Conservation (phyloP, 2,888 invertebrate genomes). For the Andrena chrysosceles region DNA sequence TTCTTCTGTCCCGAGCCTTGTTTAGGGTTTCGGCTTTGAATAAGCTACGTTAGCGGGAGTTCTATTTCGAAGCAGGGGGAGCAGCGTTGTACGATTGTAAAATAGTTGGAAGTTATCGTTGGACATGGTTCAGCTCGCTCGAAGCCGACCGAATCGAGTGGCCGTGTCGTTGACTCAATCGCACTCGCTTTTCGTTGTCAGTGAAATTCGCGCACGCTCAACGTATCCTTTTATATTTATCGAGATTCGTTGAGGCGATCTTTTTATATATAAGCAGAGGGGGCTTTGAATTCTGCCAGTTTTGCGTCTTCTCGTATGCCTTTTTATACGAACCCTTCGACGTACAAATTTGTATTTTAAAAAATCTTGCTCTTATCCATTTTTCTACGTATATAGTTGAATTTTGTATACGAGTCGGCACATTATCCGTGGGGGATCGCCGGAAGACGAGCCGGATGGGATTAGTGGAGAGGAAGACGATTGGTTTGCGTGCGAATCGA, state of each 20-base stretch:
- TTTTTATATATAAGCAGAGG: constrained; percentile 34
- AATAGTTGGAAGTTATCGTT: constrained; percentile 43
- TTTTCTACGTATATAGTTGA: constrained; percentile 15
- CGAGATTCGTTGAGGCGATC: constrained; percentile 37
- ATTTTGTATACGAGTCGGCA: neutral
- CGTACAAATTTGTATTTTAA: constrained; percentile 31
- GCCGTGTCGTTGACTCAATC: constrained; percentile 32
- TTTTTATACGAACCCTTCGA: constrained; percentile 46
- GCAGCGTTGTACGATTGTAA: constrained; percentile 51
- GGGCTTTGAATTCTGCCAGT: constrained; percentile 34
- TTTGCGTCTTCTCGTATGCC: constrained; percentile 38
- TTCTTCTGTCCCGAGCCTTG: constrained; percentile 16
- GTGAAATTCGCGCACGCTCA: constrained; percentile 18
- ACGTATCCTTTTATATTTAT: constrained; percentile 50
- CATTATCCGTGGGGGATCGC: constrained; percentile 9
- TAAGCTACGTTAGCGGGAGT: constrained; percentile 9
- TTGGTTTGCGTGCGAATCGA: neutral
- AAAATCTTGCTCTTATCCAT: constrained; percentile 9
- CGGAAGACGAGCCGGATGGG: neutral
- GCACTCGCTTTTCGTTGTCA: constrained; percentile 38
- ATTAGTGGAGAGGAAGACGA: neutral
- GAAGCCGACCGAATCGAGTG: constrained; percentile 24
- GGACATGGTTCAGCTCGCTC: constrained; percentile 42
- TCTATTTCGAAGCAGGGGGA: neutral
- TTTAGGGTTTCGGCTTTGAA: constrained; percentile 9